Conservation (phyloP, 2,113 vertebrate genomes). For the Hypomesus transpacificus region DNA sequence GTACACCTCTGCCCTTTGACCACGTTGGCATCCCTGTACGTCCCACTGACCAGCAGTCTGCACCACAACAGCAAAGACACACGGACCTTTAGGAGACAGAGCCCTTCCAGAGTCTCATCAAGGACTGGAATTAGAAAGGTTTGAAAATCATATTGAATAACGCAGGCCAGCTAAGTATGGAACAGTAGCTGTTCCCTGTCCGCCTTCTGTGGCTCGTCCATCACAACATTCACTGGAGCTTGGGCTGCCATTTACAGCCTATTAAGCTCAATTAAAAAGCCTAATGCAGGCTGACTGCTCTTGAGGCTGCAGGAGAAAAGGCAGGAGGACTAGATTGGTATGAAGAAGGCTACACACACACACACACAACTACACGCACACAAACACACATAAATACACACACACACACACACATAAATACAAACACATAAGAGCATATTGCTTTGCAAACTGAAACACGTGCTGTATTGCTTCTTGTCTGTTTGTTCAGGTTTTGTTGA, state of each 20-base stretch:
- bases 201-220: slow-evolving; percentile 17
- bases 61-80: slow-evolving; percentile 22
- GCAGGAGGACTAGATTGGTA: background rate
- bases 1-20: slow-evolving; percentile 48
- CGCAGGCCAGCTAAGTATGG: no score
- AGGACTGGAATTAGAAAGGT: background rate
- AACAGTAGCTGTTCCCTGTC: slow-evolving; percentile 39
- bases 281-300: slow-evolving; percentile 47
- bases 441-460: background rate
- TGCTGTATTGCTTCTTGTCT: no score
- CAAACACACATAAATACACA: background rate
- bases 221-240: slow-evolving; percentile 50
- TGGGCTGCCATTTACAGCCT: slow-evolving; percentile 61
- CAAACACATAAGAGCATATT: background rate
- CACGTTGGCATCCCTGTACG: slow-evolving; percentile 37
- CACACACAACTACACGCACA: background rate
- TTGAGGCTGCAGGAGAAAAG: slow-evolving; percentile 34
- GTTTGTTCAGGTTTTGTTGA: slow-evolving; percentile 20
- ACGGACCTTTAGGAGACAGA: background rate
- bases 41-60: slow-evolving; percentile 34
- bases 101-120: no score
- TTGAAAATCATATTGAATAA: background rate
- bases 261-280: slow-evolving; percentile 65
- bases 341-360: background rate
- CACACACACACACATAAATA: background rate